A percentile compares a stretch with the other conserved stretches of the same genome.
phyloP scores from a whole-genome alignment of 2,797 vertebrate genomes.

The Leucoraja ocellata region DNA sequence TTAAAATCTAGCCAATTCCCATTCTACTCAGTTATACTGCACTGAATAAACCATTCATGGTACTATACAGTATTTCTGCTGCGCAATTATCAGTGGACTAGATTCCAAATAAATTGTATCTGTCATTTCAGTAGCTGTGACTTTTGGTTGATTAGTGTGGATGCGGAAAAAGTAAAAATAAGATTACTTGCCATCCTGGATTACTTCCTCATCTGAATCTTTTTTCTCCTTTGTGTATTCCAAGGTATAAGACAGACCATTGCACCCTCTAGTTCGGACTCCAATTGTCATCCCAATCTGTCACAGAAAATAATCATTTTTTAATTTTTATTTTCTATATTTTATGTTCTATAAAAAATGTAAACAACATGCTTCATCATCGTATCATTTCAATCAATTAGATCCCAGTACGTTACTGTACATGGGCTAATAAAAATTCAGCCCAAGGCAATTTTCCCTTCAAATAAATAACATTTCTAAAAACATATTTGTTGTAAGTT shows the following conservation, averaged over 20 bases:
- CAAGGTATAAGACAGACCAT: constrained; percentile 89
- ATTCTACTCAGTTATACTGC: too few species aligned
- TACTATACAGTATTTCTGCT: too few species aligned
- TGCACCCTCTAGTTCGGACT: constrained; percentile 91
- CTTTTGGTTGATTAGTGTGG: too few species aligned
- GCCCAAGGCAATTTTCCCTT: not conserved
- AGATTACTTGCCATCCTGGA: constrained; percentile 79
- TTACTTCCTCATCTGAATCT: constrained; percentile 87
- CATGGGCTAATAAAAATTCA: not conserved
- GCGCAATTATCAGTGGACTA: too few species aligned
- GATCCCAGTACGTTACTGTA: not conserved
- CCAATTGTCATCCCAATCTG: constrained; percentile 90
- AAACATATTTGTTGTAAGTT: not conserved
- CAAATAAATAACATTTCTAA: not conserved
- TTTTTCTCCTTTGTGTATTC: constrained; percentile 84
- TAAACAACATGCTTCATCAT: not conserved
- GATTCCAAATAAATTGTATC: too few species aligned
- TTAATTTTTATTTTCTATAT: not conserved
- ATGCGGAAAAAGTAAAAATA: not conserved
- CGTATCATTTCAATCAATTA: not conserved
- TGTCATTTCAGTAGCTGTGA: too few species aligned
- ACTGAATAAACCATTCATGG: too few species aligned
- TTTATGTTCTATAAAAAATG: not conserved
- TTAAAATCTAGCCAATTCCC: too few species aligned
- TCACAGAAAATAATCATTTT: constrained; percentile 42